Evolutionary conservation across 2,797 vertebrate genomes (phyloP).

Genomic region (Halcyon smyrnensis): DNA sequence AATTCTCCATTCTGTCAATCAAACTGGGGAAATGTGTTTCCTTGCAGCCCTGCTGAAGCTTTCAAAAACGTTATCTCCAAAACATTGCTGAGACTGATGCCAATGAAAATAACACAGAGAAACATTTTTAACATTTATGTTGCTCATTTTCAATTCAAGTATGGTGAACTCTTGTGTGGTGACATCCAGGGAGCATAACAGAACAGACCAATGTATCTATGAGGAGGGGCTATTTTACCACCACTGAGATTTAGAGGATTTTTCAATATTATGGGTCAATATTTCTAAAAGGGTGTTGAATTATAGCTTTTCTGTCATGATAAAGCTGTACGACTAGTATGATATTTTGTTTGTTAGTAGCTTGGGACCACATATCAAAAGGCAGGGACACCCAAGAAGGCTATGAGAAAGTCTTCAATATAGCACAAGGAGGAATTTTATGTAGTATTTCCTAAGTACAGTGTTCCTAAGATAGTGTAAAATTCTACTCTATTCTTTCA

Average conservation of each 20-base stretch:
- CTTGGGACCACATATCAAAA: background rate
- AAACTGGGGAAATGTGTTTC: background rate
- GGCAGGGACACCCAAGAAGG: background rate
- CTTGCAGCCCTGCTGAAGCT: background rate
- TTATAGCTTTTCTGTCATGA: background rate
- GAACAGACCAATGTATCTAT: background rate
- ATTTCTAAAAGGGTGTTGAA: background rate
- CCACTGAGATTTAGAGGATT: background rate
- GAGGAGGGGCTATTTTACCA: background rate
- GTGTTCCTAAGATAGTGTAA: background rate
- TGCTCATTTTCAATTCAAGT: background rate
- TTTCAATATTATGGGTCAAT: background rate
- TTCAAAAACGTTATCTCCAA: background rate
- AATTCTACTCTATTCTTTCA: background rate
- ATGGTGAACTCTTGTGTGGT: background rate
- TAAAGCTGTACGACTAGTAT: background rate
- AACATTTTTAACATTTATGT: background rate
- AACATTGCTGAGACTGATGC: background rate
- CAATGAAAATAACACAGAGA: background rate
- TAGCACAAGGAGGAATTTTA: background rate
- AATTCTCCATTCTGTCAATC: background rate
- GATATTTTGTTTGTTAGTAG: background rate
- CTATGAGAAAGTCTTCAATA: background rate
- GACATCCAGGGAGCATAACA: background rate
- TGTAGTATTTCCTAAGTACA: background rate